phyloP scores from a whole-genome alignment of 2,888 invertebrate genomes.

The Thymelicus sylvestris region DNA sequence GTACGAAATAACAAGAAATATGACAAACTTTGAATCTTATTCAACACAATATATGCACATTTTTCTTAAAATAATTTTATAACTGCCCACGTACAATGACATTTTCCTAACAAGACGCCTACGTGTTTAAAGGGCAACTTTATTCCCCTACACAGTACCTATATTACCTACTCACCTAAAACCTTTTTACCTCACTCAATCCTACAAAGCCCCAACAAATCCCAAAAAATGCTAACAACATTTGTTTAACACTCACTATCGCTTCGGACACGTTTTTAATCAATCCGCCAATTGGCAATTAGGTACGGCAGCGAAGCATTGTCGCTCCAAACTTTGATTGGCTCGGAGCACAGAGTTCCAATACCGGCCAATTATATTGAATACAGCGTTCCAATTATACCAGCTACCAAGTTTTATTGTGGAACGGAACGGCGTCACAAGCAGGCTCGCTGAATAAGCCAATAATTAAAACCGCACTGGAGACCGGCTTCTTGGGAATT shows the following conservation, averaged over 20 bases:
- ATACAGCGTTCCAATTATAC: slow-evolving; percentile 72
- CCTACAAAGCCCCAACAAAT: slow-evolving; percentile 14
- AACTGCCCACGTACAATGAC: no score
- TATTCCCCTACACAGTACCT: no score
- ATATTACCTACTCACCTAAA: no score
- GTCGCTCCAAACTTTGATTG: slow-evolving; percentile 79
- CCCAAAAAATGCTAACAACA: slow-evolving; percentile 28
- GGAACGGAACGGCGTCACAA: slow-evolving; percentile 66
- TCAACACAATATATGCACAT: no score
- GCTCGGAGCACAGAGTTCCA: slow-evolving; percentile 55
- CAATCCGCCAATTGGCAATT: slow-evolving; percentile 67
- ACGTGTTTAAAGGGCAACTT: no score
- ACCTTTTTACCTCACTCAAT: not conserved
- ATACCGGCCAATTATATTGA: slow-evolving; percentile 77
- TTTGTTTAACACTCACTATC: slow-evolving; percentile 35
- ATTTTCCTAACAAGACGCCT: no score
- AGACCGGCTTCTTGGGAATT: slow-evolving; percentile 64
- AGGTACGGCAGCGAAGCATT: slow-evolving; percentile 62
- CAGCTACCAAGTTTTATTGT: slow-evolving; percentile 75
- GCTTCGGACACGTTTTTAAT: slow-evolving; percentile 55
- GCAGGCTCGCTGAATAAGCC: slow-evolving; percentile 72
- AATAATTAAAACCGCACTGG: slow-evolving; percentile 78
- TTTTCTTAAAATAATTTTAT: no score
- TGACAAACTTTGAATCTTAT: no score
- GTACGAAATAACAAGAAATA: no score